Base-by-base conservation (phyloP, 2,888 invertebrate genomes). In the Hyppa rectilinea region DNA sequence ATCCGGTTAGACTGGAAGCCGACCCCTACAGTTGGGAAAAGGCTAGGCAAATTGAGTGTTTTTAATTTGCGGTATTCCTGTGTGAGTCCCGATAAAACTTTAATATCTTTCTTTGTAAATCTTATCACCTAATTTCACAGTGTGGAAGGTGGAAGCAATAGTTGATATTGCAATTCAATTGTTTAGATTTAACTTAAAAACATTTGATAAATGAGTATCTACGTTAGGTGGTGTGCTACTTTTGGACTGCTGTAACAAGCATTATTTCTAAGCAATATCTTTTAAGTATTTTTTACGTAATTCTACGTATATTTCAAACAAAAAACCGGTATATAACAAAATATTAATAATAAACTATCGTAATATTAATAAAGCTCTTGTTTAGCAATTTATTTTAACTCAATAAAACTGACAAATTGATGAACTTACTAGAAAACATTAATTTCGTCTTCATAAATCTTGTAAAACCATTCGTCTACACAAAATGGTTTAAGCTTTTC, bases 341-440 rank as follows among this genome's bases (percentile, higher is more conserved):
- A 31, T 29, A 68, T 47, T 34, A 58, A 69, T 62, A 29, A 62
- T 34, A 40, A 31, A 31, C 40, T 40, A 50, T 43, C 43, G 12
- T 1, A 58, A 23, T 52, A 65, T 61, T 62, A 72, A 73, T 79
- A 50, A 53, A 80, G 0, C 20, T 50, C 58, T 63, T 31, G 38
- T 66, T 45, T 23, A 4, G 38, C 43, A n/a, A 62, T 80, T 63
- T 55, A 49, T 67, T 77, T 55, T 34, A 47, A 36, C 31, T 47
- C n/a, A 20, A 43, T 45, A 60, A 63, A 63, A 63, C 34, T 63
- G 53, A 80, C 59, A 77, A 74, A 74, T 67, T 29, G 23, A 0
- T 56, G 9, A 62, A 38, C 34, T 60, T 60, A 50, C 31, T 9
- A 38, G 10, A 72, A 79, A 45, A 26, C 38, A 80, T 67, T 34